phyloP scores from a whole-genome alignment of 2,888 invertebrate genomes.

The Lathronympha strigana region DNA sequence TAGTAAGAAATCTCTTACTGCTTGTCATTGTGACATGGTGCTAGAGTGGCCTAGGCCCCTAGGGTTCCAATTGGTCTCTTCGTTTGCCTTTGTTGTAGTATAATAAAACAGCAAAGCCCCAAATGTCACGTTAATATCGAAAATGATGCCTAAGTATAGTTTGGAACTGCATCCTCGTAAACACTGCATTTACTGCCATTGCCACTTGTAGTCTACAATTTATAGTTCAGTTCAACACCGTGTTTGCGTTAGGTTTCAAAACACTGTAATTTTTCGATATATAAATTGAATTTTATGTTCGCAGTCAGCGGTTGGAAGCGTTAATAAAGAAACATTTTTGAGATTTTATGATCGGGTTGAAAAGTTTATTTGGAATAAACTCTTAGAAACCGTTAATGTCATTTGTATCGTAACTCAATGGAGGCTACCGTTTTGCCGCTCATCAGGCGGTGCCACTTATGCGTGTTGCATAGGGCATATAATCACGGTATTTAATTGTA shows the following conservation, averaged over 20 bases:
- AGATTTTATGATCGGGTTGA: not conserved
- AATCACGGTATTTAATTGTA: too few relatives aligned
- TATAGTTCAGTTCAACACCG: slow-evolving; percentile 6
- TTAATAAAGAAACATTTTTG: not conserved
- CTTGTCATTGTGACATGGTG: too few relatives aligned
- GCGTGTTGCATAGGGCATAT: too few relatives aligned
- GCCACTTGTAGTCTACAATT: slow-evolving; percentile 5
- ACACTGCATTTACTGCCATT: slow-evolving; percentile 1
- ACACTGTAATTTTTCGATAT: slow-evolving; percentile 3
- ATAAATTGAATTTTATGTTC: slow-evolving; percentile 1
- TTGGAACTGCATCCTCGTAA: not conserved
- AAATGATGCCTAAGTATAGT: slow-evolving; percentile 3
- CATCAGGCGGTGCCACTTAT: too few relatives aligned
- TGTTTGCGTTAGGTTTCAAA: not conserved
- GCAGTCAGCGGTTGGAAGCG: not conserved
- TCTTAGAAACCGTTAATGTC: not conserved
- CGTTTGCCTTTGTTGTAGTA: too few relatives aligned
- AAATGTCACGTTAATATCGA: not conserved
- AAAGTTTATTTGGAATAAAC: not conserved
- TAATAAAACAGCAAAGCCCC: not conserved
- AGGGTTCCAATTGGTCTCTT: too few relatives aligned
- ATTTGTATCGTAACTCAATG: not conserved
- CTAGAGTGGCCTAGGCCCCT: too few relatives aligned
- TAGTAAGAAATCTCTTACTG: too few relatives aligned
- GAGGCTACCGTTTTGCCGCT: too few relatives aligned